These are phyloP conservation scores for Enteromius afrohamiltoni DNA, from an alignment of 2,797 vertebrate genomes.

Conservation along the genomic window DNA sequence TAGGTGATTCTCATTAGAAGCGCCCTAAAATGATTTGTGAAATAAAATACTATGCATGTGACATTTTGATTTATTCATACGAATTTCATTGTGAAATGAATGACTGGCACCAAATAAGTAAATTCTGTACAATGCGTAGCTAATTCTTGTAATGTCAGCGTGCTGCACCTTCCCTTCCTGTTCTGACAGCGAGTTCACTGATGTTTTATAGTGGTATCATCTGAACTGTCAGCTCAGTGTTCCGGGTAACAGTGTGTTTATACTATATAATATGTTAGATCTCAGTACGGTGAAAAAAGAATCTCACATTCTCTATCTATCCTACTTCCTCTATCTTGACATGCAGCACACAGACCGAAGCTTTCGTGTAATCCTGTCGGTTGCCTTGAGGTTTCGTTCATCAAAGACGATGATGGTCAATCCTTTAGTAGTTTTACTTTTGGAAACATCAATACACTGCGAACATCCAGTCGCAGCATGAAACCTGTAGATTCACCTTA, in stretches of 20 bases:
- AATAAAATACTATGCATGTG: slow-evolving; percentile 8
- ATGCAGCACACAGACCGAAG: slow-evolving; percentile 50
- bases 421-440: slow-evolving; percentile 26
- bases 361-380: slow-evolving; percentile 44
- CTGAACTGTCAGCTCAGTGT: slow-evolving; percentile 33
- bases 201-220: slow-evolving; percentile 19
- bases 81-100: background rate
- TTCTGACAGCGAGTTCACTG: slow-evolving; percentile 4
- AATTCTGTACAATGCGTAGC: background rate
- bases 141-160: background rate
- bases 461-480: background rate
- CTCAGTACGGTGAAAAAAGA: slow-evolving; percentile 1
- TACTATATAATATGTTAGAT: slow-evolving; percentile 21
- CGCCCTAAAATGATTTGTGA: background rate
- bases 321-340: slow-evolving; percentile 42
- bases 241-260: slow-evolving; percentile 19
- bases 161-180: slow-evolving; percentile 2
- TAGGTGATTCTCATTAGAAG: slow-evolving; percentile 9
- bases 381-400: slow-evolving; percentile 33
- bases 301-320: slow-evolving; percentile 24
- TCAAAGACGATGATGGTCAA: slow-evolving; percentile 44
- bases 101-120: background rate
- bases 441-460: slow-evolving; percentile 33
- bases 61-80: slow-evolving; percentile 5
- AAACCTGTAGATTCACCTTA: background rate